Conservation (phyloP, 2,113 vertebrate species). For the Ivindomyrus marchei region DNA sequence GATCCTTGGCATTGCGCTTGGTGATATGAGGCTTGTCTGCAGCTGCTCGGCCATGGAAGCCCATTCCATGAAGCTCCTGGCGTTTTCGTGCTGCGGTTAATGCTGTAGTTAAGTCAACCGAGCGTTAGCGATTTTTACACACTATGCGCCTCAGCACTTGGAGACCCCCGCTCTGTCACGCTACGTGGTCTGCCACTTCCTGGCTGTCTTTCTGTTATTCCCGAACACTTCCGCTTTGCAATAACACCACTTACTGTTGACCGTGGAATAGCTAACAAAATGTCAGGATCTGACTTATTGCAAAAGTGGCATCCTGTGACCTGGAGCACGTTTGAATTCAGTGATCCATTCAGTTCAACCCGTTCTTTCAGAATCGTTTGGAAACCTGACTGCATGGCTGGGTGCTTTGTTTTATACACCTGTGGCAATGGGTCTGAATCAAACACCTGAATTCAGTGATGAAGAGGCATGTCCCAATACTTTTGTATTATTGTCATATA, state of each 20-base stretch:
- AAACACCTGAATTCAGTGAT: background rate
- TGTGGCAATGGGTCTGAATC: background rate
- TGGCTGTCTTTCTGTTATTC: background rate
- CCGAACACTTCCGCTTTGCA: background rate
- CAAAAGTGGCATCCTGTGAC: background rate
- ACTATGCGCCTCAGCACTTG: background rate
- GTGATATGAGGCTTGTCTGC: background rate
- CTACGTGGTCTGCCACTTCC: background rate
- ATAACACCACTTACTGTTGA: background rate
- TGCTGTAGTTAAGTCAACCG: background rate
- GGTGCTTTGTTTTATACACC: background rate
- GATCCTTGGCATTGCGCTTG: background rate
- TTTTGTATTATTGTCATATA: background rate
- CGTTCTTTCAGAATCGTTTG: background rate
- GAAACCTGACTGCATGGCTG: background rate
- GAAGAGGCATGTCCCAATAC: too few relatives aligned
- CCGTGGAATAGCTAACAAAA: background rate
- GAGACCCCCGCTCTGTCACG: background rate
- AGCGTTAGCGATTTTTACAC: background rate
- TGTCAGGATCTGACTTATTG: background rate
- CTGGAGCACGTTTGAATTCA: background rate
- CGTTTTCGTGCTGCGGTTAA: background rate
- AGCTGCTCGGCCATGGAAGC: background rate
- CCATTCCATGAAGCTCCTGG: background rate
- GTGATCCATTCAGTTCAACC: background rate